These are phyloP conservation scores for Eupithecia pulchellata DNA, from an alignment of 2,888 invertebrate genomes.

Conservation along the genomic window DNA sequence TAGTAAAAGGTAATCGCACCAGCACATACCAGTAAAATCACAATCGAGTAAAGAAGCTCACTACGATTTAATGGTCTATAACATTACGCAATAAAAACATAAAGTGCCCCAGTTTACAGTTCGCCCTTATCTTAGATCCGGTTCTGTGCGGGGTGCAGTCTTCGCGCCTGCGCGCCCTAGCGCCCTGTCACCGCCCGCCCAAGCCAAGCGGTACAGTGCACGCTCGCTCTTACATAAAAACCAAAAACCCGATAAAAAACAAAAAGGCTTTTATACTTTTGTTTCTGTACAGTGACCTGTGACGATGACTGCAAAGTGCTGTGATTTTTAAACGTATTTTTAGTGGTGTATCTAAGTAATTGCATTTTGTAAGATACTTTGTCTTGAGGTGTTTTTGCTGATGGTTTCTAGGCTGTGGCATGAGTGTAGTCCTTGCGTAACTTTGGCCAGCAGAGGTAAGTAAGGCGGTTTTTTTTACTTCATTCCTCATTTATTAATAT, in stretches of 20 bases:
- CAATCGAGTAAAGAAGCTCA: background rate
- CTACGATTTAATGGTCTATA: background rate
- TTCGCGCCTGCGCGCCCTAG: conserved; percentile 70
- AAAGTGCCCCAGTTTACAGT: background rate
- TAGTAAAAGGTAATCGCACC: background rate
- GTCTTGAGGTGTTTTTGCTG: conserved; percentile 37
- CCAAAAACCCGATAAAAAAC: conserved; percentile 43
- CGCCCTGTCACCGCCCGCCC: conserved; percentile 61
- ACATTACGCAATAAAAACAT: background rate
- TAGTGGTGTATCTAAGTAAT: conserved; percentile 26
- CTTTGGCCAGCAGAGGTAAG: conserved; percentile 41
- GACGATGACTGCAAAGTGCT: conserved; percentile 53
- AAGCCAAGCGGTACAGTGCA: conserved; percentile 64
- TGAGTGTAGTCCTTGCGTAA: conserved; percentile 42
- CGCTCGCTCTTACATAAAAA: conserved; percentile 49
- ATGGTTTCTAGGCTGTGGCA: conserved; percentile 28
- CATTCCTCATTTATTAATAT: no score
- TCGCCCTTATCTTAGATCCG: conserved; percentile 39
- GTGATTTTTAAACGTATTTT: conserved; percentile 53
- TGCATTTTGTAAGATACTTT: conserved; percentile 39
- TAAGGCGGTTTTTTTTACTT: background rate
- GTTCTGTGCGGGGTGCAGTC: conserved; percentile 69
- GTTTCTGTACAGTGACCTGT: conserved; percentile 46
- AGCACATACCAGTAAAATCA: background rate
- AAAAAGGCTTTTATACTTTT: conserved; percentile 29